A percentile compares a stretch with the other conserved stretches of the same genome.
Conservation (phyloP, 2,888 invertebrate species). For the Drosophila atripex region DNA sequence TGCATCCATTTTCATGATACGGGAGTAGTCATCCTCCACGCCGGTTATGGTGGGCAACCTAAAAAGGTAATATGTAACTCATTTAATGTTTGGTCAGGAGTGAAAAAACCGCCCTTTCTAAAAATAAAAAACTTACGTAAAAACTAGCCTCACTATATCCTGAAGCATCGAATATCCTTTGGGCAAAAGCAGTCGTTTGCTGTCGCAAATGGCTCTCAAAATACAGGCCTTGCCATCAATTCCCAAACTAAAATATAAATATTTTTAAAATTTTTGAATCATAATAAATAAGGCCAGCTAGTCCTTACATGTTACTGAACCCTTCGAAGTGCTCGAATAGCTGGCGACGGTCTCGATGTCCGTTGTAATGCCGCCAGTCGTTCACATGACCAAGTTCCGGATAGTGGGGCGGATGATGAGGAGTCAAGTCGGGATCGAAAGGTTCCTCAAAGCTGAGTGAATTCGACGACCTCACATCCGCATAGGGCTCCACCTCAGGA, state of each 20-base stretch:
- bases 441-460: constrained; percentile 20
- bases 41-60: constrained; percentile 80
- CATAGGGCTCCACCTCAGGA: constrained; percentile 23
- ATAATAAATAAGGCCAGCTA: neutral
- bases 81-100: neutral
- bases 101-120: no score
- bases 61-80: neutral
- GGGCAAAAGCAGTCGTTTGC: constrained; percentile 85
- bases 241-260: constrained; percentile 68
- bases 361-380: constrained; percentile 72
- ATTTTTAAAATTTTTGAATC: rapidly evolving
- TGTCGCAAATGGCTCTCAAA: constrained; percentile 88
- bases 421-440: constrained; percentile 57
- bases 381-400: constrained; percentile 64
- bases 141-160: constrained; percentile 87
- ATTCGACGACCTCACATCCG: constrained; percentile 20
- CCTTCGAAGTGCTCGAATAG: constrained; percentile 77
- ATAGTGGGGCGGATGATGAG: constrained; percentile 47
- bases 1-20: constrained; percentile 64
- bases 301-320: constrained; percentile 72
- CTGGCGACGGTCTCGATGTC: constrained; percentile 80
- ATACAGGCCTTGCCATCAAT: constrained; percentile 85
- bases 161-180: constrained; percentile 88
- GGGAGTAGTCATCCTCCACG: constrained; percentile 79
- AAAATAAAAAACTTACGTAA: constrained; percentile 85